A percentile compares a stretch with the other conserved stretches of the same genome.
These are phyloP conservation scores for Tryphoninae sp. DNA, from an alignment of 2,888 invertebrate species.

Conservation along the genomic window DNA sequence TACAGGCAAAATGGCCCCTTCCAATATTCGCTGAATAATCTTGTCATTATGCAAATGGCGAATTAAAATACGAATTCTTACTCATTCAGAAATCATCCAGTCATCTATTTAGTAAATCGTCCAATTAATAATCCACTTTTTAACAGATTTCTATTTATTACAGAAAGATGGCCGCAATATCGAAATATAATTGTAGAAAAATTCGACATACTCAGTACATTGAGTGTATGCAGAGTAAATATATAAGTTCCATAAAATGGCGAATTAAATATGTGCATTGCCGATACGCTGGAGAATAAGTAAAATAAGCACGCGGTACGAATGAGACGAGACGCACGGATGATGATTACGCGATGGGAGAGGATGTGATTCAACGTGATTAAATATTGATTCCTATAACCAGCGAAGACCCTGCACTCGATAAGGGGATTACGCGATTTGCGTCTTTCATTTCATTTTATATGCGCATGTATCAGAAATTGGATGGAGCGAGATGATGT, in stretches of 20 bases:
- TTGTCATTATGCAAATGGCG: too few relatives aligned
- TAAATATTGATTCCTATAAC: slow-evolving; percentile 75
- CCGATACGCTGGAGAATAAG: slow-evolving; percentile 1
- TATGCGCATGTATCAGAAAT: slow-evolving; percentile 48
- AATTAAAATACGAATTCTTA: too few relatives aligned
- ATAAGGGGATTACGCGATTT: slow-evolving; percentile 72
- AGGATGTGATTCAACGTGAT: slow-evolving; percentile 67
- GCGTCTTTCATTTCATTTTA: slow-evolving; percentile 71
- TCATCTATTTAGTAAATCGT: too few relatives aligned
- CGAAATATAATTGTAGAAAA: not conserved
- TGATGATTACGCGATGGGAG: slow-evolving; percentile 3
- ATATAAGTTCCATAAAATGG: not conserved
- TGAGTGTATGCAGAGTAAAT: not conserved
- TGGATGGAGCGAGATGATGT: slow-evolving; percentile 33
- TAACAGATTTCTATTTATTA: too few relatives aligned
- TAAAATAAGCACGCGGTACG: slow-evolving; percentile 14
- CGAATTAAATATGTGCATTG: not conserved
- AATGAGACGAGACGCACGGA: not conserved
- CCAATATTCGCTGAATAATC: too few relatives aligned
- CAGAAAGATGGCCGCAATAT: too few relatives aligned
- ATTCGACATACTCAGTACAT: not conserved
- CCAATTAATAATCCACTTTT: too few relatives aligned
- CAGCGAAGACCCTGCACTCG: slow-evolving; percentile 63
- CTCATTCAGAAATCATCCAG: too few relatives aligned
- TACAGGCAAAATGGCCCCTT: too few relatives aligned